Conservation (phyloP, 1,140 invertebrate genomes). For the Zophobas morio region DNA sequence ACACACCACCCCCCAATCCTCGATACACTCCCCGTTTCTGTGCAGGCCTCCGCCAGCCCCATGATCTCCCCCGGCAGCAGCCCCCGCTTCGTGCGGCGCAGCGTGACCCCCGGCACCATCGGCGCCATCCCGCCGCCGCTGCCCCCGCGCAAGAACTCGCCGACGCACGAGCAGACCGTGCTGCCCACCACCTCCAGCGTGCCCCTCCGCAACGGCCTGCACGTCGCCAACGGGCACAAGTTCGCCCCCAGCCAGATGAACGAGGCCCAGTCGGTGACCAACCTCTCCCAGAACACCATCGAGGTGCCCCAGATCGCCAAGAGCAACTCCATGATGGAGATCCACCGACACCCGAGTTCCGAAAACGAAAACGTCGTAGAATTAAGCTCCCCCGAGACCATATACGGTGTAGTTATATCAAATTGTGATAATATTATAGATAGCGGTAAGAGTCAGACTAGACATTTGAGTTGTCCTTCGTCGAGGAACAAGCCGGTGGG, state of each 20-base stretch:
- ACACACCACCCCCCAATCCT: background rate
- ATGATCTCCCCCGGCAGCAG: conserved; percentile 73
- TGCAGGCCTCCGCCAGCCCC: conserved; percentile 69
- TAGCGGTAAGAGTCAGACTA: conserved; percentile 58
- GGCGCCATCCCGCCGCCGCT: conserved; percentile 62
- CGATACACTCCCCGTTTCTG: background rate
- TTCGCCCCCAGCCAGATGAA: conserved; percentile 51
- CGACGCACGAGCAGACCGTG: conserved; percentile 62
- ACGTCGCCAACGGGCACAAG: conserved; percentile 17
- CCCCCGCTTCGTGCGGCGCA: conserved; percentile 67
- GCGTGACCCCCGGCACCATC: conserved; percentile 60
- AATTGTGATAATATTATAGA: conserved; percentile 62
- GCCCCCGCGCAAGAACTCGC: conserved; percentile 64
- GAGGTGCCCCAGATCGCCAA: conserved; percentile 62
- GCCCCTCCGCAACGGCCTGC: conserved; percentile 45
- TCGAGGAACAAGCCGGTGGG: conserved; percentile 57
- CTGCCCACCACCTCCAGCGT: conserved; percentile 56
- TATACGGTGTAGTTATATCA: conserved; percentile 77
- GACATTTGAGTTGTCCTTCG: conserved; percentile 63
- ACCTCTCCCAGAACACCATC: conserved; percentile 59
- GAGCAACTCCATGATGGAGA: conserved; percentile 65
- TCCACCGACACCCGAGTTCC: conserved; percentile 55
- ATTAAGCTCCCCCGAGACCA: conserved; percentile 75
- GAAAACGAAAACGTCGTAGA: conserved; percentile 56
- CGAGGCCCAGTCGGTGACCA: conserved; percentile 63